Evolutionary conservation across 1,140 invertebrate genomes (phyloP), one percentile per base, ranked within the genome.

Genomic region (Diorhabda sublineata): DNA sequence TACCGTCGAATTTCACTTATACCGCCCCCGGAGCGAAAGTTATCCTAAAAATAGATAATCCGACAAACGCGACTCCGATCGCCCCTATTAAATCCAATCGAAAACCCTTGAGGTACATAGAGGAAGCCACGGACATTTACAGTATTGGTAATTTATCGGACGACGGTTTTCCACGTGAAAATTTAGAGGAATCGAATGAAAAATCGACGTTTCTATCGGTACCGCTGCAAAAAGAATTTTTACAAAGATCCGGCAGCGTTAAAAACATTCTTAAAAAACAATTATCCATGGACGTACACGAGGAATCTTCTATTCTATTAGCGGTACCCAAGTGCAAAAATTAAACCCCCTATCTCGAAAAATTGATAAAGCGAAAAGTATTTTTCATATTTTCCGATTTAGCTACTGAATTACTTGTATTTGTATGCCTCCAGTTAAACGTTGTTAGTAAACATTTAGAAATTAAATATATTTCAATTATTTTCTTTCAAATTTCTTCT

Each of bases 1-100:
- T 90, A 45, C 88, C 88, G 65, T 85, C 88, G 44, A 89, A 90
- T 79, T 90, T 90, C 78, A 89, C 84, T 5, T 90, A 89, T 79
- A 89, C 88, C 80, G 87, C 88, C 71, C 87, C 87, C 9, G 80
- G 79, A n/a, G 70, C 70, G 9, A 76, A 73, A 52, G 63, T 67
- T 4, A 67, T 62, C 42, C 65, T 74, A 9, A 73, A 78, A 68
- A 71, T 67, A 41, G 73, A 77, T 52, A 73, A 66, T 68, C 68
- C 5, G 70, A 77, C 26, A 66, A 78, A 2, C 78, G 80, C 68
- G 78, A 78, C 8, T 61, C 79, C 3, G 77, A 80, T 67, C 74
- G 76, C 57, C 77, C 79, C 45, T 77, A 80, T 63, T 78, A 78
- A 11, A 78, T 80, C 45, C 71, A 73, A 70, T 52, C 43, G 70